Evolutionary conservation across 2,888 invertebrate genomes (phyloP).

Genomic region (Anarsia innoxiella): DNA sequence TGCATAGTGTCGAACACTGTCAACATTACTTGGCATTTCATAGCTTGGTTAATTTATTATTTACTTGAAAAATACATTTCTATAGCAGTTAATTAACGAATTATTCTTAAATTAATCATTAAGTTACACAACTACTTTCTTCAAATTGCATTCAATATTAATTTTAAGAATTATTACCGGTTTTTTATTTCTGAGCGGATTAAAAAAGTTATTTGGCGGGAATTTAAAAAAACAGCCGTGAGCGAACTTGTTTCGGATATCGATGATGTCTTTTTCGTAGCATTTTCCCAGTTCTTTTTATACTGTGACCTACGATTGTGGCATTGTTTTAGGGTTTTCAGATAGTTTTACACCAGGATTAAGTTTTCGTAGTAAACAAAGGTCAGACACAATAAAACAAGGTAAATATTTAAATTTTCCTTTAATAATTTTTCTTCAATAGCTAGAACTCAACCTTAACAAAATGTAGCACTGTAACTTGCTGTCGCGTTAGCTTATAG

Average conservation of each 20-base stretch:
- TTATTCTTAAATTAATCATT: background rate
- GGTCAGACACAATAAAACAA: conserved; percentile 23
- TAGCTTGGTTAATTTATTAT: background rate
- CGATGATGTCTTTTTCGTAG: background rate
- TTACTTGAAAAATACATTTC: background rate
- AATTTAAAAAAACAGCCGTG: background rate
- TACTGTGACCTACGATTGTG: no score
- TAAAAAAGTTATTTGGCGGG: background rate
- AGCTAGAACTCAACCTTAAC: conserved; percentile 41
- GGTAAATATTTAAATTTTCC: conserved; percentile 27
- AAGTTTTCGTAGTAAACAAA: background rate
- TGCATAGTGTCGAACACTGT: background rate
- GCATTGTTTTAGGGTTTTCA: conserved; percentile 16
- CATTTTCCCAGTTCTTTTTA: conserved; percentile 26
- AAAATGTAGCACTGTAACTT: conserved; percentile 28
- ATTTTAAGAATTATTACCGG: background rate
- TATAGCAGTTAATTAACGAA: background rate
- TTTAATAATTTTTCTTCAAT: conserved; percentile 37
- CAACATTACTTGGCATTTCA: background rate
- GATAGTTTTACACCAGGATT: background rate
- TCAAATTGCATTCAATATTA: background rate
- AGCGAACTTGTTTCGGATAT: background rate
- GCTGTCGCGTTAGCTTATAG: conserved; percentile 23
- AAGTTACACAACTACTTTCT: background rate
- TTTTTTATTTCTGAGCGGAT: background rate